Percentiles rank a stretch among this genome's conserved stretches.
These are phyloP conservation scores for Brachypteracias leptosomus DNA, from an alignment of 2,113 vertebrate genomes.

Conservation along the genomic window DNA sequence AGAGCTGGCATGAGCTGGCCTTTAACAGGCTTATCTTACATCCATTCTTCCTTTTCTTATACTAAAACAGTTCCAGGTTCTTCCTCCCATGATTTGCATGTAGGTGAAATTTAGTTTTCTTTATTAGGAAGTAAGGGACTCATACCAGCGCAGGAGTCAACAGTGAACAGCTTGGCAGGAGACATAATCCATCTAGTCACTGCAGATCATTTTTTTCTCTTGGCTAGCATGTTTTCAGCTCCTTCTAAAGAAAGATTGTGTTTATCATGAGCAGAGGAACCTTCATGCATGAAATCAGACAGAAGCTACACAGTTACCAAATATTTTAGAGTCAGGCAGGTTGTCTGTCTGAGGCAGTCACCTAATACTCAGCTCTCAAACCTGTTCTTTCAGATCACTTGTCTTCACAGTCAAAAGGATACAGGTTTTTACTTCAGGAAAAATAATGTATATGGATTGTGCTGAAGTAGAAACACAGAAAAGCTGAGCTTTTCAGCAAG, in stretches of 20 bases:
- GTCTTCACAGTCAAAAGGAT: not conserved
- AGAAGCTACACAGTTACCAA: not conserved
- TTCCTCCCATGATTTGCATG: not conserved
- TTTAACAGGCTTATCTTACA: not conserved
- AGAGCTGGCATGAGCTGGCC: not conserved
- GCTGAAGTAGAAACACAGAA: not conserved
- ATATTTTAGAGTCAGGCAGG: not conserved
- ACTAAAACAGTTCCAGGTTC: not conserved
- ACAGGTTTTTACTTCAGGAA: not conserved
- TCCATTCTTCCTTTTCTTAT: not conserved
- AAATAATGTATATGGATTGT: not conserved
- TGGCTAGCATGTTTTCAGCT: not conserved
- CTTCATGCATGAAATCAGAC: not conserved
- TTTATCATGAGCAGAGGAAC: not conserved
- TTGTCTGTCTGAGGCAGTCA: not conserved
- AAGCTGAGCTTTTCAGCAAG: not conserved
- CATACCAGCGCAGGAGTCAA: not conserved
- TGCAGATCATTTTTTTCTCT: not conserved
- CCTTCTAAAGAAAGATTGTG: not conserved
- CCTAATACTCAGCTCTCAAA: not conserved
- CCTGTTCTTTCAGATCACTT: not conserved
- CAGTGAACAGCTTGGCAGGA: not conserved
- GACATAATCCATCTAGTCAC: fast-evolving
- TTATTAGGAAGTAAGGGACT: not conserved
- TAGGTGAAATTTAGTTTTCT: not conserved